Percentiles rank a stretch among this genome's conserved stretches.
Evolutionary conservation across 2,113 vertebrate species (phyloP).

Genomic region (Bubo scandiacus): DNA sequence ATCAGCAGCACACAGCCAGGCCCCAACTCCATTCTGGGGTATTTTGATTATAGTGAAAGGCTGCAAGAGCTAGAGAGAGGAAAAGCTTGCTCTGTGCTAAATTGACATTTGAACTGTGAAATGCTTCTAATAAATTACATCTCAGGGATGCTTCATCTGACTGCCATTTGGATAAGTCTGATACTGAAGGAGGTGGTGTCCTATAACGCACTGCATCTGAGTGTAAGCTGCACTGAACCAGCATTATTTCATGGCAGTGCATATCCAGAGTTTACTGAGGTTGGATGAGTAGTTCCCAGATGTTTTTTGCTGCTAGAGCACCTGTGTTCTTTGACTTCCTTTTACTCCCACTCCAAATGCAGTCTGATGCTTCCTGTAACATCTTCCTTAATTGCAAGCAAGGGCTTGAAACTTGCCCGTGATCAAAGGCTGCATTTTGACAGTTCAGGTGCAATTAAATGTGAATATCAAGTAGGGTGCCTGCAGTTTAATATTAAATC

Average conservation of each 20-base stretch:
- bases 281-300: background rate
- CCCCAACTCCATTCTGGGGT: background rate
- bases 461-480: background rate
- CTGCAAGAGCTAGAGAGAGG: background rate
- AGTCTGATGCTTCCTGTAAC: background rate
- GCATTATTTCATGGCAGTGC: background rate
- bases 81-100: background rate
- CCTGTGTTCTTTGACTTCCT: background rate
- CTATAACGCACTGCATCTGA: background rate
- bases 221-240: background rate
- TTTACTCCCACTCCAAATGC: constrained; percentile 2
- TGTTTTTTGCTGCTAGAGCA: background rate
- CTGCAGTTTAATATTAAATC: background rate
- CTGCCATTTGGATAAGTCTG: background rate
- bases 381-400: constrained; percentile 7
- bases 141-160: background rate
- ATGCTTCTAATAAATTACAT: background rate
- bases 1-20: background rate
- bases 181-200: background rate
- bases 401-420: background rate
- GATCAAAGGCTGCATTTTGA: constrained; percentile 42
- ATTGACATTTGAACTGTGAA: background rate
- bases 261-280: background rate
- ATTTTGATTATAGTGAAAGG: background rate
- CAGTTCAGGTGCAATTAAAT: constrained; percentile 32